These are phyloP conservation scores for Rousettus madagascariensis DNA, from an alignment of 2,797 vertebrate species.

Conservation along the genomic window DNA sequence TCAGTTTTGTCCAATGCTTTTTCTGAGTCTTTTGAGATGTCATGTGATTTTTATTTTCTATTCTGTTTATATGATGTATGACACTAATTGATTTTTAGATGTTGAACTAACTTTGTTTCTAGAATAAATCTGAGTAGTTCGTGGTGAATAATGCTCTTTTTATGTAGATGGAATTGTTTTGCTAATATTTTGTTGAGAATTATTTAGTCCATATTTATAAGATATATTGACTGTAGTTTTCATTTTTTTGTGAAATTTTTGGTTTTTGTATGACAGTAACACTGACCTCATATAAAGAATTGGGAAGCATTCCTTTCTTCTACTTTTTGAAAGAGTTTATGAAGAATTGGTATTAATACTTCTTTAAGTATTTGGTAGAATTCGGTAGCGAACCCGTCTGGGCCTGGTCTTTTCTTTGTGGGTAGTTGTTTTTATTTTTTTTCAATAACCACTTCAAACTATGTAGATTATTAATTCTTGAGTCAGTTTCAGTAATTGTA, in stretches of 20 bases:
- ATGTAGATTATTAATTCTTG: neutral
- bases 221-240: neutral
- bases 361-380: neutral
- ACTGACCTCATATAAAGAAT: neutral
- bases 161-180: neutral
- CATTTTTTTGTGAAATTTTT: neutral
- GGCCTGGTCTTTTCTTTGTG: neutral
- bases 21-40: too few species aligned
- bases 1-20: too few species aligned
- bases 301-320: neutral
- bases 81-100: neutral
- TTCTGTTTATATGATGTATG: neutral
- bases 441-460: neutral
- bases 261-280: neutral
- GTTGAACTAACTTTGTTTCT: neutral
- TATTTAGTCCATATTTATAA: neutral
- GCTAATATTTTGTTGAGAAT: neutral
- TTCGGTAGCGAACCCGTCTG: neutral
- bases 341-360: neutral
- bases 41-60: neutral
- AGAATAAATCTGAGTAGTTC: neutral
- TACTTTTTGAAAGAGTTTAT: neutral
- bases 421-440: neutral
- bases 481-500: neutral
- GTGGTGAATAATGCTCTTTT: neutral